phyloP scores from a whole-genome alignment of 2,797 vertebrate species.

The Salmo trutta region DNA sequence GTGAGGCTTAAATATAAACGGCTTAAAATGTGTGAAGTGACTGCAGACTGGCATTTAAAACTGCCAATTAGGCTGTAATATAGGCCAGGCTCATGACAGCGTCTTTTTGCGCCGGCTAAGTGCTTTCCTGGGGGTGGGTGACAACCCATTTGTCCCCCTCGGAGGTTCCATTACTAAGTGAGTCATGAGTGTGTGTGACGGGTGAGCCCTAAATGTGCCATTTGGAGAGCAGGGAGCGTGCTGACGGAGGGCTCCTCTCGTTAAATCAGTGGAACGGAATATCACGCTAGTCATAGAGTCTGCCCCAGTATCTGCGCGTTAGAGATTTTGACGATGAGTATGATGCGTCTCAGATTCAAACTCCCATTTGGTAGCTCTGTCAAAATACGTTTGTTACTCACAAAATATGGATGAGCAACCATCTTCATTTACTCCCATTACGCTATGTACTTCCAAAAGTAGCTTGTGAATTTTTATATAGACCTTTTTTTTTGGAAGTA shows the following conservation, averaged over 20 bases:
- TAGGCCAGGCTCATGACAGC: neutral
- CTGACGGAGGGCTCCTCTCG: constrained; percentile 6
- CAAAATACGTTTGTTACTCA: too few species aligned
- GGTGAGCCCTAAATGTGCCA: constrained; percentile 27
- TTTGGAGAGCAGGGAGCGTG: constrained; percentile 11
- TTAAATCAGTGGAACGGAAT: constrained; percentile 4
- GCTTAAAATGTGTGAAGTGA: neutral
- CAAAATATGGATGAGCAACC: too few species aligned
- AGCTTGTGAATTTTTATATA: too few species aligned
- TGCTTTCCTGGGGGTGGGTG: neutral
- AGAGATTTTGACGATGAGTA: too few species aligned
- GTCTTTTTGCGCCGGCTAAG: neutral
- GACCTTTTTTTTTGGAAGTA: too few species aligned
- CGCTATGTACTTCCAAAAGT: too few species aligned
- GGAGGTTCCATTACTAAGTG: constrained; percentile 47
- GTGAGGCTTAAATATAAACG: neutral
- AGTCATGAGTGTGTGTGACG: constrained; percentile 23
- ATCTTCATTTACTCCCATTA: too few species aligned
- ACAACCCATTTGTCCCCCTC: constrained; percentile 6
- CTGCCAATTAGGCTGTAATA: neutral
- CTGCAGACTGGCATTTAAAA: constrained; percentile 3
- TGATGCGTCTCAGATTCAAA: too few species aligned
- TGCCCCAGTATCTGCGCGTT: too few species aligned
- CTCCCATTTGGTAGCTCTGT: too few species aligned
- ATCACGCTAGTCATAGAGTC: neutral